A percentile compares a stretch with the other conserved stretches of the same genome.
These are phyloP conservation scores for Sipha maydis DNA, from an alignment of 2,888 invertebrate species.

Conservation along the genomic window DNA sequence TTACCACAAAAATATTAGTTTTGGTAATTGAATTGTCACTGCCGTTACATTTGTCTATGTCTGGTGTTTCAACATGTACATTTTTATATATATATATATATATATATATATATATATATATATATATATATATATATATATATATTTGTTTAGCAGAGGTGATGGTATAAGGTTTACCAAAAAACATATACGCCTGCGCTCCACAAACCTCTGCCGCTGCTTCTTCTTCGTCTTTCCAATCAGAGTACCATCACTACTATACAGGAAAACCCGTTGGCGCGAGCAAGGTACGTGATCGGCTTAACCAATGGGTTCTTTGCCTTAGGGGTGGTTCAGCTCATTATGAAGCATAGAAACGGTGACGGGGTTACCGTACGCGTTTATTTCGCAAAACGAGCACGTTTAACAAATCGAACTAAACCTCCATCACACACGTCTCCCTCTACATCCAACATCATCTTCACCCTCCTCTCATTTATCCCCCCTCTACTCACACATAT, in stretches of 20 bases:
- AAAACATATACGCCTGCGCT: not conserved
- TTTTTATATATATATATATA: not conserved
- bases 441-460: not conserved
- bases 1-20: not conserved
- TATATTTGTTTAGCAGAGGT: not conserved
- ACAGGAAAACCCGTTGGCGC: slow-evolving; percentile 3
- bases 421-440: slow-evolving; percentile 20
- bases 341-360: slow-evolving; percentile 10
- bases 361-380: slow-evolving; percentile 2
- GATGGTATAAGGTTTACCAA: not conserved
- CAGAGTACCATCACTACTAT: slow-evolving; percentile 19
- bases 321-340: slow-evolving; percentile 37
- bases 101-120: not conserved
- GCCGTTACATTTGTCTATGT: not conserved
- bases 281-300: slow-evolving; percentile 47
- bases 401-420: slow-evolving; percentile 60
- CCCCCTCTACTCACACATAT: not conserved
- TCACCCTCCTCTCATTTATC: not conserved
- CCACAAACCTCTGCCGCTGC: not conserved
- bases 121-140: not conserved
- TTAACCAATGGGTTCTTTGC: slow-evolving; percentile 25
- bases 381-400: slow-evolving; percentile 61
- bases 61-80: not conserved
- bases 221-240: slow-evolving; percentile 48
- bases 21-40: slow-evolving; percentile 51